Evolutionary conservation across 2,797 vertebrate genomes (phyloP), one percentile per base, ranked within the genome.

Genomic region (Lepidocolaptes lacrymiger): DNA sequence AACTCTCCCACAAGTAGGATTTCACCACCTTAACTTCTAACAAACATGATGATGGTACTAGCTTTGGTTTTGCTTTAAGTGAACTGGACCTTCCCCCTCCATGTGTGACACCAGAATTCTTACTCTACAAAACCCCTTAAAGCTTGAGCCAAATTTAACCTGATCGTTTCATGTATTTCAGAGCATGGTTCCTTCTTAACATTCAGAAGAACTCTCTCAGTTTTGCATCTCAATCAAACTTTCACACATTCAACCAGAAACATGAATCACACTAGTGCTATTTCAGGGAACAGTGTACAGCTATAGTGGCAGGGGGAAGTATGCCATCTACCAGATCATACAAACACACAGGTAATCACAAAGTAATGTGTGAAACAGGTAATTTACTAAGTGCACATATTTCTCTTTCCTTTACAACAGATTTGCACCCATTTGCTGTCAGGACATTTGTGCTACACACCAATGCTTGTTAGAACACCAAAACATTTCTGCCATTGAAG

Each of bases 141-240:
- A 80, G 30, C 34, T 15, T 24, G n/a, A 85, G 63, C 30, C 55
- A 91, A 74, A 86, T 84, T 79, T 64, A 91, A 90, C 63, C n/a
- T 43, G 32, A 91, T 75, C 3, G 0, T 71, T 95, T 95, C 85
- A 37, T 16, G 4, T 78, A 62, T 80, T 88, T 94, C 88, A 88
- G 79, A 90, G 46, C 48, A 46, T 3, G 10, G 63, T 17, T 93
- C 88, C 83, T 92, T 95, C 76, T 94, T 80, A 95, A 89, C 80
- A 96, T 89, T 93, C 91, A 90, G 55, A 93, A 95, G 46, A 81
- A 77, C 62, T 36, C 64, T 74, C 73, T 72, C 82, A 55, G 86
- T 89, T 95, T 91, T 95, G 91, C 83, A 96, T 91, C 85, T 96
- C 94, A 88, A 66, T 85, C 85, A 89, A 96, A 95, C 83, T 82